A percentile compares a stretch with the other conserved stretches of the same genome.
Conservation (phyloP, 2,888 invertebrate species). For the Drosophila birchii region DNA sequence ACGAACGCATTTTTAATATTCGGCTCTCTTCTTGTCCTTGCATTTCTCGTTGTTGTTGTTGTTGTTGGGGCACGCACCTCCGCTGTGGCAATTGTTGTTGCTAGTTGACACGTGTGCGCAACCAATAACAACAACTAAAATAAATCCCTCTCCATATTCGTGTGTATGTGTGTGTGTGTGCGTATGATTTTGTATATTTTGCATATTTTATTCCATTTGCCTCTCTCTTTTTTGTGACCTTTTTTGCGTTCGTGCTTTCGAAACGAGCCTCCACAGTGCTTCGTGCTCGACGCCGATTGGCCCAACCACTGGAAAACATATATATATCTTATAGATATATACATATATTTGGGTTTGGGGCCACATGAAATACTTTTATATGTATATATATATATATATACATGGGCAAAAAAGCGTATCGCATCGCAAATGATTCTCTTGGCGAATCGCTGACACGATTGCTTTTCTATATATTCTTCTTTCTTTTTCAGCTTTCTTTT, state of each 20-base stretch:
- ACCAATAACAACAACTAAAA: constrained; percentile 78
- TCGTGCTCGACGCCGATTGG: constrained; percentile 75
- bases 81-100: constrained; percentile 40
- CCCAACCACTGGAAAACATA: constrained; percentile 52
- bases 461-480: not conserved
- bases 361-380: constrained; percentile 38
- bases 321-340: constrained; percentile 40
- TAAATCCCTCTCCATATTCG: constrained; percentile 49
- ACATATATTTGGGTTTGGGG: constrained; percentile 21
- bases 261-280: constrained; percentile 49
- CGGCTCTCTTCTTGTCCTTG: constrained; percentile 25
- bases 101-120: constrained; percentile 65
- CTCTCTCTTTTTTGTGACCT: constrained; percentile 63
- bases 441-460: constrained; percentile 31
- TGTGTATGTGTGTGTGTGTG: constrained; percentile 18
- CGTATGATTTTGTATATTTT: constrained; percentile 71
- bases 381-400: constrained; percentile 28
- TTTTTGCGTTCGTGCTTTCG: constrained; percentile 41
- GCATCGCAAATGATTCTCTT: constrained; percentile 58
- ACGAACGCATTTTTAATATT: constrained; percentile 78
- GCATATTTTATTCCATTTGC: constrained; percentile 78
- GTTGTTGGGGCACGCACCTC: constrained; percentile 19
- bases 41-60: constrained; percentile 18
- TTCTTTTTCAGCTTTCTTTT: not conserved
- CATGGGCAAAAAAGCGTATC: constrained; percentile 63